Base-by-base conservation (phyloP, 1,140 invertebrate genomes). In the Drosophila murphyi region DNA sequence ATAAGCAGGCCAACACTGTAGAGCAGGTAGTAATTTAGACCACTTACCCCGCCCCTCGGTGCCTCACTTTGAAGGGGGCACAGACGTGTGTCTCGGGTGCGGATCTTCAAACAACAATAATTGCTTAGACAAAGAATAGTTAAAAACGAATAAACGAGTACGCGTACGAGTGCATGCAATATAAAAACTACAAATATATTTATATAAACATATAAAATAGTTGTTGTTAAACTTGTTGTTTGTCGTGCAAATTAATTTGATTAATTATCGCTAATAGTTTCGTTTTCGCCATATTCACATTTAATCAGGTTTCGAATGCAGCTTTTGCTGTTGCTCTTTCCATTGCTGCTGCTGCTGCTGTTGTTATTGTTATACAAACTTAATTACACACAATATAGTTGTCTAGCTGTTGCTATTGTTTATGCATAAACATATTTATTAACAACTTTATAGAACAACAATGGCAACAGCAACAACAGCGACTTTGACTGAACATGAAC, bases 211-310 rank as follows among this genome's bases (percentile, higher is more conserved):
- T 4, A 41, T n/a, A 10, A 43, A 43, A 43, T n/a, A 6, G 39
- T 43, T 43, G 39, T 54, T 54, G 39, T 54, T 43, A 37, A 45
- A 45, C 39, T 56, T 47, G 59, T 57, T 71, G 72, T 35, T 74
- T 48, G 72, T 72, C 59, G 63, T 48, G 56, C 48, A 60, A 77
- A 85, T 88, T 88, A 76, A 89, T 88, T 89, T 76, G 80, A 88
- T 88, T 89, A 88, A 85, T 80, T 89, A 88, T 62, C 77, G 67
- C 70, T 89, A 89, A 88, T 87, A 83, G 39, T 68, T 45, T 52
- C 54, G 5, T 41, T 48, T 35, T 48, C 35, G 32, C 12, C 47
- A 67, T 70, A 32, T 67, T 41, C 34, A 63, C 48, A 59, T 62
- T 60, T 80, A 80, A 82, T 82, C 70, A 71, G 71, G 70, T 81